Evolutionary conservation across 2,888 invertebrate species (phyloP), one percentile per base, ranked within the genome.

Genomic region (Eristalis intricaria): DNA sequence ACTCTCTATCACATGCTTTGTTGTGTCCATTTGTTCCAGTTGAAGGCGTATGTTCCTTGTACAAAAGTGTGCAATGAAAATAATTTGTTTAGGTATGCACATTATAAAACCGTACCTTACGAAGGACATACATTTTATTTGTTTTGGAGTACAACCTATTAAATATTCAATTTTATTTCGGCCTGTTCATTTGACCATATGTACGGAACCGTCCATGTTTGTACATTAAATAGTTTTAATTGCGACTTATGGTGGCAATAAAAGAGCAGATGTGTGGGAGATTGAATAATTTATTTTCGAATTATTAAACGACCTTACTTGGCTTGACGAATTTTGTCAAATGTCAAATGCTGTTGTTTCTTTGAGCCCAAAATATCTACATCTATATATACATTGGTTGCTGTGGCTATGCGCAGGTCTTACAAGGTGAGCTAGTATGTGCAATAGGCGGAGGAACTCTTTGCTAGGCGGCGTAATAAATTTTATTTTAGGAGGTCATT

Each of bases 131-230:
- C 19, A 38, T 43, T 77, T 22, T 77, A 68, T 85, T 85, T 85
- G 56, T 73, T 84, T 81, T 76, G 71, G 65, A 73, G 58, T 73
- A 35, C 64, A 69, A 58, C 63, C 68, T 85, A 81, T 73, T 85
- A 63, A 77, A 84, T 84, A 80, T 75, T 79, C 70, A 56, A 80
- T 80, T 80, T 84, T 74, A 29, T 81, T 70, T 76, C 2, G 73
- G 43, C 64, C 11, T 63, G 32, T 35, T 32, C 22, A 26, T 2
- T 13, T 40, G 22, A 11, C 26, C 56, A 26, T 32, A 38, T 50
- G 19, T 26, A 35, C n/a, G 50, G 50, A 19, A 19, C n/a, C 19
- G 50, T 8, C 19, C 50, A 7, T n/a, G 43, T 43, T 15, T 56
- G 70, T 40, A 65, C 63, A 58, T 56, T 29, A 71, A 78, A 71